phyloP scores from a whole-genome alignment of 2,113 vertebrate genomes.

The Suricata suricatta region DNA sequence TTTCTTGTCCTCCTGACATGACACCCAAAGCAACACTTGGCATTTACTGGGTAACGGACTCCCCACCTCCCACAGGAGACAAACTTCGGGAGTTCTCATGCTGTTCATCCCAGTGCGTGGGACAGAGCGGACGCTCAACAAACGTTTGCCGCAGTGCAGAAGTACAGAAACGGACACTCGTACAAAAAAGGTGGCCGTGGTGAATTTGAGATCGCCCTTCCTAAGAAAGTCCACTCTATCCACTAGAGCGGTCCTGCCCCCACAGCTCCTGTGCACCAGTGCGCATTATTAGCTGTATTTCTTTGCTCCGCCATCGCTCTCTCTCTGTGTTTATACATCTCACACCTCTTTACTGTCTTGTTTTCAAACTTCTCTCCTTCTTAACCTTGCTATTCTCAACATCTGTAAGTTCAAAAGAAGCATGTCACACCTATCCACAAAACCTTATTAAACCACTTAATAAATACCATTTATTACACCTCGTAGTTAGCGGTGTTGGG shows the following conservation, averaged over 20 bases:
- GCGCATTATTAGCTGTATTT: background rate
- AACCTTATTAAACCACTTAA: background rate
- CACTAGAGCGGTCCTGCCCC: background rate
- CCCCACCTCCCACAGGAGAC: background rate
- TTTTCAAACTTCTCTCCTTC: background rate
- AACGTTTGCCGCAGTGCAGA: background rate
- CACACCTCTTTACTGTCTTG: background rate
- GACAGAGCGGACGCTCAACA: background rate
- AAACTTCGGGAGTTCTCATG: background rate
- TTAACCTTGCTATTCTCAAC: background rate
- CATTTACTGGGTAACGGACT: background rate
- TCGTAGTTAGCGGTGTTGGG: background rate
- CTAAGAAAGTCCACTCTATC: background rate
- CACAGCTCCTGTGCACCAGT: background rate
- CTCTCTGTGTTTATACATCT: background rate
- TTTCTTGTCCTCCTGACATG: background rate
- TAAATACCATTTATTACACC: background rate
- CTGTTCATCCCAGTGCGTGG: background rate
- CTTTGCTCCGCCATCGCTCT: background rate
- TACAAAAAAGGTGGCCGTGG: background rate
- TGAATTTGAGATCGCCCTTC: background rate
- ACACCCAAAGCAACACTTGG: background rate
- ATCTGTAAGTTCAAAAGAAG: constrained; percentile 14
- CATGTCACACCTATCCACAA: background rate
- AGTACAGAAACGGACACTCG: background rate